phyloP scores from a whole-genome alignment of 2,113 vertebrate species.

The Cyanoderma ruficeps region DNA sequence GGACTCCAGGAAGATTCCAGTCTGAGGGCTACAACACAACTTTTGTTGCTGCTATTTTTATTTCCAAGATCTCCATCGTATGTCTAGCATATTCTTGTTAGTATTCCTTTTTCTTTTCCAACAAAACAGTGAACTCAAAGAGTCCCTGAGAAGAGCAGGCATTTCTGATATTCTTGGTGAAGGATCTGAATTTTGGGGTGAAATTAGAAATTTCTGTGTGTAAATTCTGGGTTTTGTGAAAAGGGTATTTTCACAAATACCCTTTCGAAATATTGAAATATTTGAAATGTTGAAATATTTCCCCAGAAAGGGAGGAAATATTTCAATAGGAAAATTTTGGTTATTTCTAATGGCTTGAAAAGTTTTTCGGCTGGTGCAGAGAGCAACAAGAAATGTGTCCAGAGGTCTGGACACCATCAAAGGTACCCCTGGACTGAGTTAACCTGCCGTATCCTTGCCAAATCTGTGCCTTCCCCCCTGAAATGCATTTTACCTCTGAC shows the following conservation, averaged over 20 bases:
- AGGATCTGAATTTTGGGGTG: neutral
- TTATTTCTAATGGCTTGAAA: neutral
- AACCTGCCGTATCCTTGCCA: neutral
- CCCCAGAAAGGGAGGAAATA: neutral
- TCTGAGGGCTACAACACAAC: neutral
- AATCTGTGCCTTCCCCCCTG: neutral
- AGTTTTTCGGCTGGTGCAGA: neutral
- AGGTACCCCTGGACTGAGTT: neutral
- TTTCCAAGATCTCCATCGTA: neutral
- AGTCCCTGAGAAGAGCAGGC: neutral
- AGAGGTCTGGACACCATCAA: neutral
- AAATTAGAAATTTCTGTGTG: neutral
- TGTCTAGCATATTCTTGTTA: neutral
- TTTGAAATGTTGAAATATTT: no score
- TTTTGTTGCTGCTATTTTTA: neutral
- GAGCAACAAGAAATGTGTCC: neutral
- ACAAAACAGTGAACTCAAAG: neutral
- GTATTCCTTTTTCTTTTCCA: neutral
- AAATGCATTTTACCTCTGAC: neutral
- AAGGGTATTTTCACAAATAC: neutral
- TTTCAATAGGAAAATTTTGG: neutral
- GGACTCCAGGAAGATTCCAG: neutral
- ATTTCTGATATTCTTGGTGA: neutral
- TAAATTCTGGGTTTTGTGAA: neutral
- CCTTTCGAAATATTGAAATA: no score